Conservation (phyloP, 1,140 invertebrate genomes). For the Drosophila pectinifera region DNA sequence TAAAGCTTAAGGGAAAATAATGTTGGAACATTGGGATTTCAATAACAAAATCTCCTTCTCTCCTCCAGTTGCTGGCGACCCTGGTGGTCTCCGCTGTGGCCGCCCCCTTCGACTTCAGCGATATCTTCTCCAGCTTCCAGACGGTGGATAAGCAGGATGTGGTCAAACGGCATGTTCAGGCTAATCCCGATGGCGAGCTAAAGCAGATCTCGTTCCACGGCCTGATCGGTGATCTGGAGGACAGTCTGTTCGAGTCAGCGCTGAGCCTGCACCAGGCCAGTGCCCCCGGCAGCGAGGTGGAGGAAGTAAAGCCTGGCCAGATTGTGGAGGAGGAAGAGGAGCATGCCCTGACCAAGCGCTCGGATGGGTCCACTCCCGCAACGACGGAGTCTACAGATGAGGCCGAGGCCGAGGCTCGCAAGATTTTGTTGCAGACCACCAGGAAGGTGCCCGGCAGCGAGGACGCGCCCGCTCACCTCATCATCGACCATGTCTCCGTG, state of each 20-base stretch:
- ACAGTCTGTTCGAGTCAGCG: conserved; percentile 74
- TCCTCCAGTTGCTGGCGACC: conserved; percentile 39
- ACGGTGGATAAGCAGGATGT: conserved; percentile 51
- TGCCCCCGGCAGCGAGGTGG: conserved; percentile 44
- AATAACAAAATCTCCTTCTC: background rate
- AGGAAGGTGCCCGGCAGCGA: conserved; percentile 58
- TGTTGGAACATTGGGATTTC: background rate
- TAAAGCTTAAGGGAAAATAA: no score
- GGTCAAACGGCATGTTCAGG: conserved; percentile 68
- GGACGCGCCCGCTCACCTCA: conserved; percentile 65
- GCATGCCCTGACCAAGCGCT: conserved; percentile 57
- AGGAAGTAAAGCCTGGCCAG: conserved; percentile 49
- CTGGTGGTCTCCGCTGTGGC: conserved; percentile 29
- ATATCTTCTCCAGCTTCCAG: conserved; percentile 50
- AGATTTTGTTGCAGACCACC: conserved; percentile 72
- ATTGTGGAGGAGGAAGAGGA: conserved; percentile 7
- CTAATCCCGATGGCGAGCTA: conserved; percentile 63
- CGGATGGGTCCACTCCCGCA: conserved; percentile 37
- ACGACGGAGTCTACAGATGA: conserved; percentile 22
- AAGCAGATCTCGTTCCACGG: conserved; percentile 75
- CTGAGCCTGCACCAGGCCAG: conserved; percentile 59
- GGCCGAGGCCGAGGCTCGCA: conserved; percentile 28
- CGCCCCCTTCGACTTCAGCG: conserved; percentile 58
- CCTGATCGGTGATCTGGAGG: conserved; percentile 73
- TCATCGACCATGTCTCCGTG: conserved; percentile 76